Evolutionary conservation across 2,888 invertebrate species (phyloP).

Genomic region (Ischnura elegans): DNA sequence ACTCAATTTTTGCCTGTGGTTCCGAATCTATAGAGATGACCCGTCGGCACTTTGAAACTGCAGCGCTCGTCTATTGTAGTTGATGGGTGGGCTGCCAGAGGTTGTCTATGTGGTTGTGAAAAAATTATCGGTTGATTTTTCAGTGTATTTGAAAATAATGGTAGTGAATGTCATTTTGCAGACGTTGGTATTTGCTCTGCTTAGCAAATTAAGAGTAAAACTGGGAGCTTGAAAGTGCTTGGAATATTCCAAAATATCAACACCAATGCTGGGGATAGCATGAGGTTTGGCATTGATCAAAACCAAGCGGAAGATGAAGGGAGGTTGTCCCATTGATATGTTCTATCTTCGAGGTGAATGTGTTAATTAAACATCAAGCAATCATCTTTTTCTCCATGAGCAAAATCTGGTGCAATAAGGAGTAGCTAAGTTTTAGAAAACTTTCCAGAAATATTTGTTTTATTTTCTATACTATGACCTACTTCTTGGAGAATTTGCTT

Average conservation of each 20-base stretch:
- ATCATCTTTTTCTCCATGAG: neutral
- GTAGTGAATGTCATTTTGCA: constrained; percentile 40
- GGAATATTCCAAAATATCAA: neutral
- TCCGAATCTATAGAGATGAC: neutral
- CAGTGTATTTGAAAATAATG: constrained; percentile 43
- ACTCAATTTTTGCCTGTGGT: neutral
- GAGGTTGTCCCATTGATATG: constrained; percentile 14
- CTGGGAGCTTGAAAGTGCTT: constrained; percentile 37
- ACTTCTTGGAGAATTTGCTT: neutral
- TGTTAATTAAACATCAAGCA: constrained; percentile 37
- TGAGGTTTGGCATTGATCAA: neutral
- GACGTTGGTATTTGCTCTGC: constrained; percentile 45
- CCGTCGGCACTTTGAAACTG: neutral
- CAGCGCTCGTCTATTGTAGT: constrained; percentile 33
- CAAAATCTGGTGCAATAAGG: neutral
- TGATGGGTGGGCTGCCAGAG: constrained; percentile 5
- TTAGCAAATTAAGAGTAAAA: constrained; percentile 27
- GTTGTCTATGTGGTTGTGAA: constrained; percentile 63
- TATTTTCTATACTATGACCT: neutral
- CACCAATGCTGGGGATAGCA: constrained; percentile 2
- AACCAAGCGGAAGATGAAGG: neutral
- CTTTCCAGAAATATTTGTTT: neutral
- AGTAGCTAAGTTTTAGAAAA: neutral
- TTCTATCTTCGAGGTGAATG: constrained; percentile 18
- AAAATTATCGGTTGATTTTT: constrained; percentile 46